Conservation (phyloP, 2,113 vertebrate species). For the Labeo catla region DNA sequence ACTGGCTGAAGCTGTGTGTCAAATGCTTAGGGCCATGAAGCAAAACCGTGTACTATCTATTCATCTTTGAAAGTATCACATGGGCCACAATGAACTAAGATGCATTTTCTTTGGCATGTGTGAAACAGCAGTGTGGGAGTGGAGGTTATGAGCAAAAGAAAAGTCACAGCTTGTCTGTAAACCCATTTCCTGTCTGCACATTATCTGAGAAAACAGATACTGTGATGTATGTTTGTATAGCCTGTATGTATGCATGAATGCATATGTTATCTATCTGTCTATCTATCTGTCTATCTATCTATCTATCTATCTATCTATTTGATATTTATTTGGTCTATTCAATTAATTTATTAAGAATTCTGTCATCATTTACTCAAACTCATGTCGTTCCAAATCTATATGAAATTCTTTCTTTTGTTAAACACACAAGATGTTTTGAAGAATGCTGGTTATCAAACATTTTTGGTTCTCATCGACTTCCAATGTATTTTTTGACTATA, state of each 20-base stretch:
- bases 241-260: conserved; percentile 14
- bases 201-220: background rate
- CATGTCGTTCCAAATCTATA: background rate
- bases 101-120: background rate
- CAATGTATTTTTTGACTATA: background rate
- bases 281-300: too few relatives aligned
- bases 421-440: background rate
- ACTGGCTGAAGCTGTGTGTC: background rate
- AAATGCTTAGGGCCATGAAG: background rate
- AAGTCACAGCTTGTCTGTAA: conserved; percentile 10
- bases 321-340: background rate
- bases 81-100: background rate
- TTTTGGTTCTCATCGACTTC: background rate
- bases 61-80: background rate
- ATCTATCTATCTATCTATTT: background rate
- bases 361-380: background rate
- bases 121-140: conserved; percentile 8
- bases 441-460: background rate
- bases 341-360: too few relatives aligned
- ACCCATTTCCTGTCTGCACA: conserved; percentile 32
- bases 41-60: background rate
- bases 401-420: too few relatives aligned
- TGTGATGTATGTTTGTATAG: conserved; percentile 32
- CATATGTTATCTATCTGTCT: too few relatives aligned
- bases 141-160: conserved; percentile 1